These are phyloP conservation scores for Sebastes paucispinis DNA, from an alignment of 2,797 vertebrate genomes.

Conservation along the genomic window DNA sequence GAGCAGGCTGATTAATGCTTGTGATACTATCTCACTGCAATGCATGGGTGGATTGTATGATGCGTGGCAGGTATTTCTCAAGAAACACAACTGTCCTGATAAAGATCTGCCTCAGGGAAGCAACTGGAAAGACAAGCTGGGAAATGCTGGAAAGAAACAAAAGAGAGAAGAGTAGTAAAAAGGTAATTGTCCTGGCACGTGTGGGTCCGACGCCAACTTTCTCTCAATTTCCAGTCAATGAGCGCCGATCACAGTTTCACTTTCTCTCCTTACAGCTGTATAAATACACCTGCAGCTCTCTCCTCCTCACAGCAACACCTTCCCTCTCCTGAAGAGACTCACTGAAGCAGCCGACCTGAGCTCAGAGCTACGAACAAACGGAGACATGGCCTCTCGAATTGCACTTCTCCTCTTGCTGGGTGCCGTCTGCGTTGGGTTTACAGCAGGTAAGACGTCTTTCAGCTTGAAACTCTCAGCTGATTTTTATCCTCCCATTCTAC, in stretches of 20 bases:
- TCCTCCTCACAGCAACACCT: constrained; percentile 17
- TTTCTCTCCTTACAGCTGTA: constrained; percentile 42
- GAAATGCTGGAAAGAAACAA: background rate
- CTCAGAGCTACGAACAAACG: background rate
- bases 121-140: background rate
- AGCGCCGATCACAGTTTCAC: constrained; percentile 22
- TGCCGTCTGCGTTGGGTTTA: constrained; percentile 35
- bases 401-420: constrained; percentile 59
- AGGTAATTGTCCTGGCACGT: background rate
- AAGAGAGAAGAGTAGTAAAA: background rate
- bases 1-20: no score
- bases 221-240: constrained; percentile 41
- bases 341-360: background rate
- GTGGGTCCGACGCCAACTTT: background rate
- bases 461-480: background rate
- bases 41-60: background rate
- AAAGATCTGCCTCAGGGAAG: background rate
- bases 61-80: background rate
- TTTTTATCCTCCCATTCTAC: background rate
- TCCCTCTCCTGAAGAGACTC: constrained; percentile 14
- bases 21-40: background rate
- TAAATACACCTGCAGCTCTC: constrained; percentile 49
- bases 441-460: constrained; percentile 40
- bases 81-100: background rate
- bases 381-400: constrained; percentile 57